These are phyloP conservation scores for Synanthedon formicaeformis DNA, from an alignment of 2,888 invertebrate genomes.

Conservation along the genomic window DNA sequence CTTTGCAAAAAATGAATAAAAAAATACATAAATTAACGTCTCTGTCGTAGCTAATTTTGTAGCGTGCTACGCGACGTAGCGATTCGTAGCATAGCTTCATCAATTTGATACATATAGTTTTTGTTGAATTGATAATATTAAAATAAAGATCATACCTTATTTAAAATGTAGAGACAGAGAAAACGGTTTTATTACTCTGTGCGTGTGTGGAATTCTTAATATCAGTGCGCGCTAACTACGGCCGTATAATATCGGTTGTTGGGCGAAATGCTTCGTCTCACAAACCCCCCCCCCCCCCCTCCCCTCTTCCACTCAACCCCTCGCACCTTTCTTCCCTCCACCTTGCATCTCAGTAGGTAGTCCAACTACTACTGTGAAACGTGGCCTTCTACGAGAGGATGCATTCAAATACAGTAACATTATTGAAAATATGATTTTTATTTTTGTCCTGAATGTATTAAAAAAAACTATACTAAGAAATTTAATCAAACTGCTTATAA, in stretches of 20 bases:
- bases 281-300: conserved; percentile 4
- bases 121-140: too few species aligned
- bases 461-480: background rate
- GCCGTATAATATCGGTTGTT: conserved; percentile 58
- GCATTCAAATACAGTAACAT: background rate
- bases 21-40: too few species aligned
- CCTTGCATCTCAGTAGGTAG: too few species aligned
- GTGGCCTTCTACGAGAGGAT: background rate
- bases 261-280: background rate
- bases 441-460: background rate
- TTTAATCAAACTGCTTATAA: too few species aligned
- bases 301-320: background rate
- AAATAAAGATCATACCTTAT: background rate
- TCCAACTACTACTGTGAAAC: background rate
- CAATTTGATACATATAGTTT: too few species aligned
- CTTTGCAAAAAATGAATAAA: too few species aligned
- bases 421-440: background rate
- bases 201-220: conserved; percentile 61
- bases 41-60: too few species aligned
- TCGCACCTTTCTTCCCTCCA: too few species aligned
- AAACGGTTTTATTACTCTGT: conserved; percentile 22
- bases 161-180: too few species aligned
- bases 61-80: too few species aligned
- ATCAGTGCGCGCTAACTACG: conserved; percentile 69
- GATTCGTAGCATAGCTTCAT: too few species aligned